Base-by-base conservation (phyloP, 2,888 invertebrate species). In the Apotomis capreana region DNA sequence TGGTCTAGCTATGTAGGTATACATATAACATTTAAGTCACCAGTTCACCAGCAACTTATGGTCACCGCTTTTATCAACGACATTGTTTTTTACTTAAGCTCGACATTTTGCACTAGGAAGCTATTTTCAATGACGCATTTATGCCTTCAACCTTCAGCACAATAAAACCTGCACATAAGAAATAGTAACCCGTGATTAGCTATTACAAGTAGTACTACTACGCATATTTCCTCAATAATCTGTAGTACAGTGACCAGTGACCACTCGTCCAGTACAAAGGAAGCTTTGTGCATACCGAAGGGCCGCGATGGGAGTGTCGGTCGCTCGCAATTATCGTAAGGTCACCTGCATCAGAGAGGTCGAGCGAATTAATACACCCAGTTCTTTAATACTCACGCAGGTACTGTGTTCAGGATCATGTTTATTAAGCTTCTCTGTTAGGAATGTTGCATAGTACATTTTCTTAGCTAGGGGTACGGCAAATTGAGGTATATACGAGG, bases 301-400 rank as follows among this genome's bases (percentile, higher is more conserved):
- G 67, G 49, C 55, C 60, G 36, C 10, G n/a, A 61, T 67, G 68
- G 62, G 71, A 58, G 68, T 68, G 68, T 55, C 40, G 57, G n/a
- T 54, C 26, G 49, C 37, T 36, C 5, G 68, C 40, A 71, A 68
- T 71, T 68, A 68, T 52, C 54, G 54, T 68, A 63, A 71, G 71
- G 71, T 68, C 71, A 61, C 40, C 51, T 37, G 54, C 61, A 52
- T 51, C 62, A 57, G 58, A 51, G 58, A 71, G 71, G 71, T 68
- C 62, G 61, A 10, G 15, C 63, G 63, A 64, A 54, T 54, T 64
- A 40, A 64, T 15, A 54, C 63, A 64, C 54, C 63, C 37, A 54
- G 54, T 44, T 64, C 15, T 55, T 55, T 52, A 26, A 12, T 54
- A 5, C 52, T 37, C 40, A 6, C 40, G 40, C 6, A 40, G 51